These are phyloP conservation scores for Trichacis sp. DNA, from an alignment of 2,888 invertebrate genomes.

Conservation along the genomic window DNA sequence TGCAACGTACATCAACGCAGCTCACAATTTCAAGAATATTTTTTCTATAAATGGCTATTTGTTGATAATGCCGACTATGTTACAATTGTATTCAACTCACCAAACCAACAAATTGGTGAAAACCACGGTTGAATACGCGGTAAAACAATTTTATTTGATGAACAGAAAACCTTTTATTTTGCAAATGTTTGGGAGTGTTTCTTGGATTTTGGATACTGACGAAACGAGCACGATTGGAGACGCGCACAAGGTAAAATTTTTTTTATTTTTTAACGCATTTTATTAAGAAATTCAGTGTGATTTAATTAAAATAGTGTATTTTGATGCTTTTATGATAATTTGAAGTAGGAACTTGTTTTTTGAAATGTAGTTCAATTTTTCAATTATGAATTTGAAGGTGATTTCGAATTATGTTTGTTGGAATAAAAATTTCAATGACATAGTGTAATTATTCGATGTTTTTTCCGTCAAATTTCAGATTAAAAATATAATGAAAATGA, in stretches of 20 bases:
- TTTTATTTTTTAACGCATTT: background rate
- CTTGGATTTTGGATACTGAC: constrained; percentile 94
- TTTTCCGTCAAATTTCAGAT: too few relatives aligned
- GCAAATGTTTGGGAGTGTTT: constrained; percentile 99
- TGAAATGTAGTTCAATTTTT: too few relatives aligned
- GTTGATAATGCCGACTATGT: constrained; percentile 95
- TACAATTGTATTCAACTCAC: constrained; percentile 97
- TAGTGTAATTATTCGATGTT: too few relatives aligned
- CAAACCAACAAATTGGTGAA: constrained; percentile 96
- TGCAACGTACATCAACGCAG: constrained; percentile 97
- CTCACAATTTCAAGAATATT: constrained; percentile 98
- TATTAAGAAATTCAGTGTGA: background rate
- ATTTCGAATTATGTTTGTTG: too few relatives aligned
- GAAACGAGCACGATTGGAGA: constrained; percentile 89
- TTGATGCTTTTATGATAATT: too few relatives aligned
- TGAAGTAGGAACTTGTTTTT: too few relatives aligned
- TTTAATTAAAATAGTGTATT: too few relatives aligned
- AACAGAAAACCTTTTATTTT: constrained; percentile 98
- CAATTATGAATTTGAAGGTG: too few relatives aligned
- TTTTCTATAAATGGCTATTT: constrained; percentile 98
- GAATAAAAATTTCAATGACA: too few relatives aligned
- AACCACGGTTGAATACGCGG: constrained; percentile 96
- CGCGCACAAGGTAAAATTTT: constrained; percentile 82
- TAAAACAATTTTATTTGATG: constrained; percentile 97
- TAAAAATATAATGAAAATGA: too few relatives aligned